Conservation (phyloP, 2,888 invertebrate genomes). For the Hydropsyche betteni region DNA sequence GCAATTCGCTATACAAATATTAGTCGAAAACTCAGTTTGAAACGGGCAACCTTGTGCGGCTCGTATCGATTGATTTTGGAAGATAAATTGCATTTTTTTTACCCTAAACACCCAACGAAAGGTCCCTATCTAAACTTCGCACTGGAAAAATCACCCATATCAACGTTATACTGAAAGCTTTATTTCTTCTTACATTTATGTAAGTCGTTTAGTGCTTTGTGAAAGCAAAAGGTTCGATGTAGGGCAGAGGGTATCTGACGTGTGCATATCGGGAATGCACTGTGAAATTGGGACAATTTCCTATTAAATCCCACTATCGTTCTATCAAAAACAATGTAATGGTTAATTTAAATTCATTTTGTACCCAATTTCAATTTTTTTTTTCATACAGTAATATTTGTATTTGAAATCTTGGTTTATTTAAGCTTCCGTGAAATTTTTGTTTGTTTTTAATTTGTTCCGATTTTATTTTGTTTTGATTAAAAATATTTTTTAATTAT, state of each 20-base stretch:
- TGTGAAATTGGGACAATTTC: conserved; percentile 50
- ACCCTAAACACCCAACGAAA: conserved; percentile 63
- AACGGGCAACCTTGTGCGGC: conserved; percentile 63
- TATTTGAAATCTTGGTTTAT: no score
- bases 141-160: no score
- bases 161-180: no score
- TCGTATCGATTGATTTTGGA: conserved; percentile 69
- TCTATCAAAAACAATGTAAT: no score
- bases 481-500: no score
- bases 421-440: no score
- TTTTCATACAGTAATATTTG: no score
- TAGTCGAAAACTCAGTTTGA: conserved; percentile 62
- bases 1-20: conserved; percentile 57
- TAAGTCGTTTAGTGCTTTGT: neutral
- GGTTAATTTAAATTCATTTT: no score
- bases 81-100: conserved; percentile 68
- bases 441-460: no score
- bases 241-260: conserved; percentile 44
- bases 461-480: no score
- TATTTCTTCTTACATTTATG: no score
- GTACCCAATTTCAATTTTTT: no score
- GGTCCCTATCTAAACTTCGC: conserved; percentile 53
- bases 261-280: conserved; percentile 48
- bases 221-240: neutral
- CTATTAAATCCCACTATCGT: neutral